Evolutionary conservation across 2,113 vertebrate species (phyloP).

Genomic region (Apeltes quadracus): DNA sequence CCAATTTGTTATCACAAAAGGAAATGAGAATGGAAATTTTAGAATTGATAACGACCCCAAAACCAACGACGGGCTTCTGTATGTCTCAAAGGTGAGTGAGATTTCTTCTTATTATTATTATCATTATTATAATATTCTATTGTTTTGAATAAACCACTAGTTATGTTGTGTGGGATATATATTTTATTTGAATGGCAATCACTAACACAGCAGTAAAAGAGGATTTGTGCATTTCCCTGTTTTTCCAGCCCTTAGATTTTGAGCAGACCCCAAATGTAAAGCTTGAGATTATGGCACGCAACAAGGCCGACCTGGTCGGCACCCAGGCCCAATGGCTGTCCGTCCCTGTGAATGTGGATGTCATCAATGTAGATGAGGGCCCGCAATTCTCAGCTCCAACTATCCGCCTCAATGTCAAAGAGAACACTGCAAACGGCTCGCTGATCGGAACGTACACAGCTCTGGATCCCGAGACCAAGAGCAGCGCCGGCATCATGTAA

Average conservation of each 20-base stretch:
- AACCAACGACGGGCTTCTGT: conserved; percentile 87
- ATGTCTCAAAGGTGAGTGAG: conserved; percentile 84
- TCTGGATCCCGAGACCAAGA: conserved; percentile 86
- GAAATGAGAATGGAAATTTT: conserved; percentile 87
- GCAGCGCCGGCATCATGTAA: conserved; percentile 84
- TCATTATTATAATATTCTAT: too few species aligned
- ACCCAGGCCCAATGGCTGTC: conserved; percentile 71
- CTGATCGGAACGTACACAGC: conserved; percentile 82
- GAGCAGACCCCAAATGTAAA: conserved; percentile 74
- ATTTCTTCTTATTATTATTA: not conserved
- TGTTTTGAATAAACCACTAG: too few species aligned
- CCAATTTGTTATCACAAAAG: conserved; percentile 83
- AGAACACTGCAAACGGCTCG: conserved; percentile 78
- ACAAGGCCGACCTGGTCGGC: conserved; percentile 81
- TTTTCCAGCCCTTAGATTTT: conserved; percentile 83
- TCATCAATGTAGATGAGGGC: conserved; percentile 85
- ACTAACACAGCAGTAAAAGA: not conserved
- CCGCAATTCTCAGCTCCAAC: conserved; percentile 82
- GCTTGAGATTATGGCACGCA: conserved; percentile 83
- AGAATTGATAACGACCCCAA: conserved; percentile 84
- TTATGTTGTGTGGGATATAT: not conserved
- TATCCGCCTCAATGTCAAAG: conserved; percentile 76
- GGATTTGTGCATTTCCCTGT: not conserved
- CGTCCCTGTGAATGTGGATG: conserved; percentile 76
- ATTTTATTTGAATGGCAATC: not conserved